Base-by-base conservation (phyloP, 2,113 vertebrate species). In the Enhydra lutris region DNA sequence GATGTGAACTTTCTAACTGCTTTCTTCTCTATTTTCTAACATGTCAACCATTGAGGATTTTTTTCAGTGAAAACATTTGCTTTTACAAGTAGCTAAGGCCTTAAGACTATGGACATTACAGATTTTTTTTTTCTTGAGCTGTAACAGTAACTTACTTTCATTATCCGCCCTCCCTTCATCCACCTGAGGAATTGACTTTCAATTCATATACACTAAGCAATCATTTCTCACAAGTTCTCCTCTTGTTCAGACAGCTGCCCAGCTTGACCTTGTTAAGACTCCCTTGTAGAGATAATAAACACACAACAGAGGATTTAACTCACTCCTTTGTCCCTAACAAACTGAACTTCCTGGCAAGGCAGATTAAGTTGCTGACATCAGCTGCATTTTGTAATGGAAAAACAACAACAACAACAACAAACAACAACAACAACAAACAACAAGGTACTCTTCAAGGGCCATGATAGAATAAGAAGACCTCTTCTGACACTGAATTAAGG, bases 321-420 rank as follows among this genome's bases (percentile, higher is more conserved):
- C 50, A 63, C 57, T 87, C 55, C 24, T 91, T 86, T 92, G 86
- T n/a, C 50, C 78, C 39, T 88, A 92, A 79, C 76, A 93, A 91
- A 71, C n/a, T 26, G 24, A 80, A 21, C 50, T 57, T 87, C 23
- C 63, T 74, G 52, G 20, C 39, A 92, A 88, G 55, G 39, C 57
- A 94, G 29, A 92, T 89, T 50, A 76, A 92, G 29, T 6, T 69
- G 47, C 31, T 94, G 47, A 94, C 29, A 96, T 78, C 89, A 89
- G 79, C 45, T 86, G 45, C 18, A 55, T 76, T 92, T 86, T 55
- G 4, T 39, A 69, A 24, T 45, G 42, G 29, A 12, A 29, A 93
- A 61, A 26, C 67, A 26, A 57, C 18, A 57, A 57, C 20, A 23
- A 57, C 20, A 57, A 23, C 20, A 57, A 9, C 4, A 82, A 55